Conservation (phyloP, 2,888 invertebrate genomes). For the Lutraria lutraria region DNA sequence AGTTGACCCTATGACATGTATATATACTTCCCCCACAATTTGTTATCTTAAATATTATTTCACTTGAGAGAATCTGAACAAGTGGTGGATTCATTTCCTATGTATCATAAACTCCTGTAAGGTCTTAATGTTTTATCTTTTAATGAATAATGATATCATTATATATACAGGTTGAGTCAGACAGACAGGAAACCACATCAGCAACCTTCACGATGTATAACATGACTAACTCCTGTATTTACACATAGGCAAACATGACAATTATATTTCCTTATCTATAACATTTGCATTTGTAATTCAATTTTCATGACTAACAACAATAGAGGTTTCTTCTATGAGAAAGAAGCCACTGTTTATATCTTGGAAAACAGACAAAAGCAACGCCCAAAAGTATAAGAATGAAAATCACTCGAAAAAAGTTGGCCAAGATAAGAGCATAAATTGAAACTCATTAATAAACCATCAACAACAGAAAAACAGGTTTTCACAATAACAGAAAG, state of each 20-base stretch:
- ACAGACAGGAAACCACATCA: not conserved
- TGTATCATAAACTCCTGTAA: not conserved
- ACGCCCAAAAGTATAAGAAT: not conserved
- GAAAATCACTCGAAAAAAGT: not conserved
- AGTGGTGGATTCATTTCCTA: constrained; percentile 3
- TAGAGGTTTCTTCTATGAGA: constrained; percentile 7
- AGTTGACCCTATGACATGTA: too few relatives aligned
- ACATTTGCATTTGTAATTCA: not conserved
- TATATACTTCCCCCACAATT: not conserved
- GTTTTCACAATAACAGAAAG: not conserved
- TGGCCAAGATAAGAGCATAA: not conserved
- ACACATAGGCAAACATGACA: constrained; percentile 12
- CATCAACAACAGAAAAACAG: not conserved
- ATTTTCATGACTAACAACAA: not conserved
- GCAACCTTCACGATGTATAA: not conserved
- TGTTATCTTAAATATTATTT: not conserved
- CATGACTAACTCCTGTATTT: not conserved
- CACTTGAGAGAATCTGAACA: not conserved
- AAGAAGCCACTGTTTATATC: not conserved
- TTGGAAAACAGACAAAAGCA: not conserved
- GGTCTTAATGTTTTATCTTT: not conserved
- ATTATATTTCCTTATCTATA: not conserved
- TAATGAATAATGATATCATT: not conserved
- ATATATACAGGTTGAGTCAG: not conserved
- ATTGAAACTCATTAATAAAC: not conserved